phyloP scores from a whole-genome alignment of 2,797 vertebrate species.

The Philypnodon macrostomus region DNA sequence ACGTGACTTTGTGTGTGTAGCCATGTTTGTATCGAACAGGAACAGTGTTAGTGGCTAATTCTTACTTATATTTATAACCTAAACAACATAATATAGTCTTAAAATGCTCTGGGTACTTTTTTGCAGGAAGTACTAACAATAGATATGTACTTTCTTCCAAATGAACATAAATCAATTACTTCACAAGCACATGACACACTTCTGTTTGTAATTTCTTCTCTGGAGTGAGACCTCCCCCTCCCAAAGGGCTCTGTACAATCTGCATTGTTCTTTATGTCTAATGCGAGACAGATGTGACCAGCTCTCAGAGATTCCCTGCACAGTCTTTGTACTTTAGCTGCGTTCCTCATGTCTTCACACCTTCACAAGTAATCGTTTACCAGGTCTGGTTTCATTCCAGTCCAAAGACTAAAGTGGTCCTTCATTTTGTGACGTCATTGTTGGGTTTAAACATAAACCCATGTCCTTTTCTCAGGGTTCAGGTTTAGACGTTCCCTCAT shows the following conservation, averaged over 20 bases:
- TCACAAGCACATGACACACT: conserved; percentile 45
- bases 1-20: too few species aligned
- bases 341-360: conserved; percentile 28
- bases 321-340: conserved; percentile 44
- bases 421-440: too few species aligned
- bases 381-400: too few species aligned
- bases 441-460: too few species aligned
- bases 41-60: too few species aligned
- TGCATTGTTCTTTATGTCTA: conserved; percentile 76
- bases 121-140: not conserved
- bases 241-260: conserved; percentile 61
- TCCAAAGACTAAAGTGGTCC: too few species aligned
- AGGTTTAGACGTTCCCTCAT: too few species aligned
- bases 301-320: conserved; percentile 52
- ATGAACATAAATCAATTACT: conserved; percentile 40
- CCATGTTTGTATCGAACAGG: too few species aligned
- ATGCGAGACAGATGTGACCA: conserved; percentile 75
- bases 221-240: conserved; percentile 56
- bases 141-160: conserved; percentile 10
- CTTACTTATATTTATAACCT: too few species aligned
- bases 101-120: not conserved
- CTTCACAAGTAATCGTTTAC: conserved; percentile 4
- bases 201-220: conserved; percentile 75
- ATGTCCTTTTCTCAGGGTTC: not conserved
- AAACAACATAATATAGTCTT: conserved; percentile 8